Evolutionary conservation across 2,797 vertebrate species (phyloP).

Genomic region (Cossypha heuglini): DNA sequence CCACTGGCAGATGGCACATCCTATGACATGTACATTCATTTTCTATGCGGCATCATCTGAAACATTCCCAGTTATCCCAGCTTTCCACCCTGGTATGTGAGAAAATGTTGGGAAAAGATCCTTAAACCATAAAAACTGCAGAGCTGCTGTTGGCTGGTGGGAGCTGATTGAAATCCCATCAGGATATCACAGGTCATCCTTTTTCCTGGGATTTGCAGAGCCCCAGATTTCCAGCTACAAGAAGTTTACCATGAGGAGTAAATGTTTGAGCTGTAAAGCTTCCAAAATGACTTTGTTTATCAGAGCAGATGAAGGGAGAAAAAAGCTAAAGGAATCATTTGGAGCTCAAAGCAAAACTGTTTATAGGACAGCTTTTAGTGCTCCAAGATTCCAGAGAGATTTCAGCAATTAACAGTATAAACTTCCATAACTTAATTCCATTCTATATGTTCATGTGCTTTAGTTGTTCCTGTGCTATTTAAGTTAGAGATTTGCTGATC

Average conservation of each 20-base stretch:
- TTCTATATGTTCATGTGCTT: slow-evolving; percentile 57
- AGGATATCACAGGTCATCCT: not conserved
- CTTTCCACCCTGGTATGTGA: not conserved
- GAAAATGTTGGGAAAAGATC: slow-evolving; percentile 19
- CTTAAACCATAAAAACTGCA: slow-evolving; percentile 25
- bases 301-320: slow-evolving; percentile 45
- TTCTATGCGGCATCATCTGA: not conserved
- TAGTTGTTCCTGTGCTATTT: slow-evolving; percentile 67
- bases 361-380: slow-evolving; percentile 73
- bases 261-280: slow-evolving; percentile 75
- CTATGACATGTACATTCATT: not conserved
- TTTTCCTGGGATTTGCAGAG: slow-evolving; percentile 8
- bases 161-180: slow-evolving; percentile 50
- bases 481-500: slow-evolving; percentile 66
- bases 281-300: slow-evolving; percentile 75
- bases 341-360: slow-evolving; percentile 74
- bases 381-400: slow-evolving; percentile 70
- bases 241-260: slow-evolving; percentile 69
- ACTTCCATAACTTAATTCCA: slow-evolving; percentile 69
- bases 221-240: slow-evolving; percentile 50
- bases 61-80: not conserved
- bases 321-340: slow-evolving; percentile 55
- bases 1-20: not conserved
- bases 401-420: slow-evolving; percentile 66
- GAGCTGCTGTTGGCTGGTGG: slow-evolving; percentile 48